Percentiles rank a stretch among this genome's conserved stretches.
Evolutionary conservation across 2,888 invertebrate species (phyloP).

Genomic region (Anthophora plumipes): DNA sequence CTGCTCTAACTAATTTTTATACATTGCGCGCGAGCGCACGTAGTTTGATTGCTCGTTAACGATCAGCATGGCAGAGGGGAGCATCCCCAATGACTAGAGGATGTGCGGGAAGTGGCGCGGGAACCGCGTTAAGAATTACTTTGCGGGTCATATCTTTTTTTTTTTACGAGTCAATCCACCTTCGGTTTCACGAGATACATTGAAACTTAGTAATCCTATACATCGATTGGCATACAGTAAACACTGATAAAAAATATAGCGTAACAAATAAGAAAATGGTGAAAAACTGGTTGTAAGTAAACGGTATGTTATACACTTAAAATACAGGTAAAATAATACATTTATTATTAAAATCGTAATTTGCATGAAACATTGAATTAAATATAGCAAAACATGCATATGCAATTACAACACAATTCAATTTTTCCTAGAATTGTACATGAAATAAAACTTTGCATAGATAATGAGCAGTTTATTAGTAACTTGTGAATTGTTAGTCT

Average conservation of each 20-base stretch:
- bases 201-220: neutral
- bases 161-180: slow-evolving; percentile 31
- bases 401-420: neutral
- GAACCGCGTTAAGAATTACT: slow-evolving; percentile 74
- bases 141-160: slow-evolving; percentile 64
- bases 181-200: neutral
- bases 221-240: neutral
- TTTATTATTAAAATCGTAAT: neutral
- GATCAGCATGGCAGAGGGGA: slow-evolving; percentile 69
- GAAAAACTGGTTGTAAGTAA: neutral
- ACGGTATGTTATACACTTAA: neutral
- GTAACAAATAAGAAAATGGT: neutral
- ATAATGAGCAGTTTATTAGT: neutral
- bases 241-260: neutral
- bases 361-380: neutral
- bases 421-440: neutral
- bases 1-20: slow-evolving; percentile 50
- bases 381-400: neutral
- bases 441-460: neutral
- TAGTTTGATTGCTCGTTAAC: slow-evolving; percentile 66
- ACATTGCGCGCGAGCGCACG: slow-evolving; percentile 40
- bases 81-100: slow-evolving; percentile 80
- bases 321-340: neutral
- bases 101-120: slow-evolving; percentile 83
- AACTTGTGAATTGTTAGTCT: neutral